Evolutionary conservation across 2,113 vertebrate species (phyloP).

Genomic region (Triplophysa rosa): DNA sequence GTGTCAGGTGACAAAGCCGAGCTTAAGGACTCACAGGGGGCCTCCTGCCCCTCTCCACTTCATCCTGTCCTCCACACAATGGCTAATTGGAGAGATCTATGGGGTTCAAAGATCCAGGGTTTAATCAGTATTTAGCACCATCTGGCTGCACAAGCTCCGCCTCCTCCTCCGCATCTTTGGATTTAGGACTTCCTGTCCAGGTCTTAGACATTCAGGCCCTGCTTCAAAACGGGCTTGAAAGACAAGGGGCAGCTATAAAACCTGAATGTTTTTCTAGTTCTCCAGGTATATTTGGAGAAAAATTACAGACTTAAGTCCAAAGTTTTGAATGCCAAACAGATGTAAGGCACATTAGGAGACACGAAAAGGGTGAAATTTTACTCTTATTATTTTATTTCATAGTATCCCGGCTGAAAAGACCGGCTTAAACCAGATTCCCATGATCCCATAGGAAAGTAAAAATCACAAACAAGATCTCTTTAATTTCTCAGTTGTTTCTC

Average conservation of each 20-base stretch:
- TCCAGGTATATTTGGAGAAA: constrained; percentile 13
- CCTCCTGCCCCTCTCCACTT: constrained; percentile 40
- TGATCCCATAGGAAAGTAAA: too few relatives aligned
- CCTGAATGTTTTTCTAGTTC: constrained; percentile 42
- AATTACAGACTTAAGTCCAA: constrained; percentile 22
- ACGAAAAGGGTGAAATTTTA: constrained; percentile 7
- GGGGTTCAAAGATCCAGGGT: constrained; percentile 51
- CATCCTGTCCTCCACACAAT: constrained; percentile 52
- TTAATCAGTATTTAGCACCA: constrained; percentile 61
- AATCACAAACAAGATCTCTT: too few relatives aligned
- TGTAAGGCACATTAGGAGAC: constrained; percentile 39
- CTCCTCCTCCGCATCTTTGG: constrained; percentile 40
- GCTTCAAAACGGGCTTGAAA: constrained; percentile 37
- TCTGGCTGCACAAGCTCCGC: constrained; percentile 48
- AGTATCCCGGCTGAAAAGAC: constrained; percentile 29
- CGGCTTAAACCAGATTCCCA: constrained; percentile 1
- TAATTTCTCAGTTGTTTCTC: too few relatives aligned
- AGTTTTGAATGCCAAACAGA: constrained; percentile 48
- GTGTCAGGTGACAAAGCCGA: constrained; percentile 72
- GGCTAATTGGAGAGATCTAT: constrained; percentile 57
- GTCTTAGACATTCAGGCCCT: constrained; percentile 27
- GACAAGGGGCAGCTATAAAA: constrained; percentile 28
- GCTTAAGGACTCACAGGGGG: constrained; percentile 56
- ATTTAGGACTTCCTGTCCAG: constrained; percentile 53
- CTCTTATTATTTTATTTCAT: constrained; percentile 36